Percentiles rank a stretch among this genome's conserved stretches.
Conservation (phyloP, 2,888 invertebrate genomes). For the Exephanes ischioxanthus region DNA sequence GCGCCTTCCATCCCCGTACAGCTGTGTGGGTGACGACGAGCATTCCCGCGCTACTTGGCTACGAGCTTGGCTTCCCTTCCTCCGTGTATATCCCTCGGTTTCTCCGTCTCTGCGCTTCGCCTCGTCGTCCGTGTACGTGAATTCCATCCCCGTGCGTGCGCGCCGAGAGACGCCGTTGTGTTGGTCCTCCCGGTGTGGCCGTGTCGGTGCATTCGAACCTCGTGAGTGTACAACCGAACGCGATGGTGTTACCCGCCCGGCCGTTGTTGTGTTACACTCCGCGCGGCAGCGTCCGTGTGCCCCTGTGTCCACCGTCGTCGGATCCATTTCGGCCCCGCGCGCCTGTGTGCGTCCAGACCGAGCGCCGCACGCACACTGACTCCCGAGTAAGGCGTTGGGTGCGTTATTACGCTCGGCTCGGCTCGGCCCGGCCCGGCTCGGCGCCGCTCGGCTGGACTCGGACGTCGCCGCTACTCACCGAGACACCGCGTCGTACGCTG, state of each 20-base stretch:
- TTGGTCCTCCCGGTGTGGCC: not conserved
- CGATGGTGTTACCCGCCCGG: not conserved
- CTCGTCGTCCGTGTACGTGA: slow-evolving; percentile 3
- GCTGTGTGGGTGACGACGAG: slow-evolving; percentile 51
- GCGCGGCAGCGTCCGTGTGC: slow-evolving; percentile 48
- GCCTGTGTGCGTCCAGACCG: slow-evolving; percentile 57
- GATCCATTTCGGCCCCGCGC: slow-evolving; percentile 21
- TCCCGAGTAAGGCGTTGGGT: slow-evolving; percentile 62
- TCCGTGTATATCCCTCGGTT: slow-evolving; percentile 15
- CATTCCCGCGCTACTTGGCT: slow-evolving; percentile 64
- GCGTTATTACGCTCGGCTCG: slow-evolving; percentile 73
- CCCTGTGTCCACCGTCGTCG: slow-evolving; percentile 30
- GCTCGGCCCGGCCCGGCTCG: slow-evolving; percentile 76
- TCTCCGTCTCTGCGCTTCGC: not conserved
- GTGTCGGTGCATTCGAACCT: slow-evolving; percentile 48
- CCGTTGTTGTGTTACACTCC: slow-evolving; percentile 60
- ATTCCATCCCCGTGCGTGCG: slow-evolving; percentile 11
- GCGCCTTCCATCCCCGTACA: slow-evolving; percentile 60
- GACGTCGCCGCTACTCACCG: slow-evolving; percentile 62
- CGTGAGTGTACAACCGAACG: slow-evolving; percentile 26
- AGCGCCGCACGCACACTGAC: slow-evolving; percentile 54
- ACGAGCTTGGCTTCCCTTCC: slow-evolving; percentile 60
- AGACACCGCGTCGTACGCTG: slow-evolving; percentile 36
- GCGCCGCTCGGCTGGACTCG: slow-evolving; percentile 71
- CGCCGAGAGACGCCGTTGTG: not conserved